Evolutionary conservation across 2,888 invertebrate species (phyloP).

Genomic region (Eremobia ochroleuca): DNA sequence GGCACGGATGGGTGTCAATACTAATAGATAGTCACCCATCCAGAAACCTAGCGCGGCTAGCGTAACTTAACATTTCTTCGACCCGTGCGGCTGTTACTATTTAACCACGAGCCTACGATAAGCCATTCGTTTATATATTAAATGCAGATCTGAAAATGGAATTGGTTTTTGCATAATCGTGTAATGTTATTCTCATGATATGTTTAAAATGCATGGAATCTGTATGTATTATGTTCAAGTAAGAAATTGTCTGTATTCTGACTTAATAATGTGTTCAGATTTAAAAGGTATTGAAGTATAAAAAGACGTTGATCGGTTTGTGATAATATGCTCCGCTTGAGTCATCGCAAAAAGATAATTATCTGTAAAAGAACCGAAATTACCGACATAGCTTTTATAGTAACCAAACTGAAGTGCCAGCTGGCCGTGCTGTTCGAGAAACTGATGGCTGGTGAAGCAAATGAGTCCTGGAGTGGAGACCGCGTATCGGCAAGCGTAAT

Average conservation of each 20-base stretch:
- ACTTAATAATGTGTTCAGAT: background rate
- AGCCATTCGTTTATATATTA: background rate
- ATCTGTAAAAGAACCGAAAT: no score
- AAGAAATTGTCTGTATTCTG: background rate
- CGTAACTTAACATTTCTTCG: no score
- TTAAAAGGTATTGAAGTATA: background rate
- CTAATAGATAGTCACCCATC: background rate
- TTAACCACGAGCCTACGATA: background rate
- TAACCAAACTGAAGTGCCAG: no score
- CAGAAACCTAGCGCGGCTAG: no score
- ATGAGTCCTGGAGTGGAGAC: no score
- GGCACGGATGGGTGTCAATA: background rate
- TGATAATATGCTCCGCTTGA: background rate
- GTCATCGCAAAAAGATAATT: background rate
- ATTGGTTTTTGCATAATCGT: constrained; percentile 1
- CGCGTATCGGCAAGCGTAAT: no score
- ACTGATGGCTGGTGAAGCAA: no score
- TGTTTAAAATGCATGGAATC: constrained; percentile 9
- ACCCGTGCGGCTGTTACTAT: no score
- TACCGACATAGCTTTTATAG: no score
- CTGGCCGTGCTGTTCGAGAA: no score
- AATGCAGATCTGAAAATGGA: background rate
- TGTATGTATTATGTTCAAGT: background rate
- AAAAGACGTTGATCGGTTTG: background rate
- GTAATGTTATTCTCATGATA: background rate